Evolutionary conservation across 2,888 invertebrate genomes (phyloP).

Genomic region (Marasmarcha lunaedactyla): DNA sequence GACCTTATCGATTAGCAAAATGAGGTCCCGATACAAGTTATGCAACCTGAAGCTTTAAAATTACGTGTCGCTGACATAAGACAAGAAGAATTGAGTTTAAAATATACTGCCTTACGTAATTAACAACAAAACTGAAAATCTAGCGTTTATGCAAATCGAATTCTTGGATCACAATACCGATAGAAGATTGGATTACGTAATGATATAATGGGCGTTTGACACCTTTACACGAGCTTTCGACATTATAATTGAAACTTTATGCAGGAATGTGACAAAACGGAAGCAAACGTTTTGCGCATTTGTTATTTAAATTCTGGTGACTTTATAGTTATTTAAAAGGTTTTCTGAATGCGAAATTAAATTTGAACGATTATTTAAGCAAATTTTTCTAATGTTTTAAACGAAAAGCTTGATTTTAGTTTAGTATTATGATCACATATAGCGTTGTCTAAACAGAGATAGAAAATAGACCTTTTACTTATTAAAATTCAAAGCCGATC

Average conservation of each 20-base stretch:
- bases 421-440: too few relatives aligned
- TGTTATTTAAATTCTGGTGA: too few relatives aligned
- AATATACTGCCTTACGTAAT: not conserved
- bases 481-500: slow-evolving; percentile 23
- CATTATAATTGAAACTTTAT: not conserved
- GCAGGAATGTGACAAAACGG: slow-evolving; percentile 1
- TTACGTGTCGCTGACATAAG: not conserved
- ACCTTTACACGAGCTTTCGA: not conserved
- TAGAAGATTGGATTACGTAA: not conserved
- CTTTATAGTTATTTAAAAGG: too few relatives aligned
- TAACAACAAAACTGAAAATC: not conserved
- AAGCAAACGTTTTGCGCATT: not conserved
- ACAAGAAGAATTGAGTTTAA: not conserved
- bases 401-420: too few relatives aligned
- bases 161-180: not conserved
- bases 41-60: not conserved
- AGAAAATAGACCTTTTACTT: slow-evolving; percentile 20
- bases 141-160: not conserved
- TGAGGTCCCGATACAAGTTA: not conserved
- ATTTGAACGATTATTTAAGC: too few relatives aligned
- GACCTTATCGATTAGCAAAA: not conserved
- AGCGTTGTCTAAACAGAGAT: slow-evolving; percentile 2
- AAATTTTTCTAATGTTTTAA: too few relatives aligned
- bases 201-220: not conserved
- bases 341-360: too few relatives aligned